phyloP scores from a whole-genome alignment of 1,140 invertebrate species.

The Hycleus cichorii region DNA sequence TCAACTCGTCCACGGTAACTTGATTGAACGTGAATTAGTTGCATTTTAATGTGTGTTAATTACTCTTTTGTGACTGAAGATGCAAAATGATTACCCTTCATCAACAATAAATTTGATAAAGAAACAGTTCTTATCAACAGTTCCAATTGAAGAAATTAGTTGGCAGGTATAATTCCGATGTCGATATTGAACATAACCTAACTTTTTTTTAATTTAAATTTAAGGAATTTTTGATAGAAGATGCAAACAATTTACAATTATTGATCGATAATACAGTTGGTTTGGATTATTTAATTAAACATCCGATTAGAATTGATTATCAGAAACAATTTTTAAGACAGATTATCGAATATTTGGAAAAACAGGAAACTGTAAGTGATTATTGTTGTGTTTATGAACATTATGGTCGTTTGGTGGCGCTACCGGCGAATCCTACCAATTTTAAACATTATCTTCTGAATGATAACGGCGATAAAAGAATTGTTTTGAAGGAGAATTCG shows the following conservation, averaged over 20 bases:
- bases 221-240: slow-evolving; percentile 18
- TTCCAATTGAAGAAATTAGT: slow-evolving; percentile 37
- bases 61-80: neutral
- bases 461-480: slow-evolving; percentile 22
- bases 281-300: slow-evolving; percentile 36
- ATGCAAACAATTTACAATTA: slow-evolving; percentile 35
- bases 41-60: too few species aligned
- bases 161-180: slow-evolving; percentile 34
- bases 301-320: slow-evolving; percentile 44
- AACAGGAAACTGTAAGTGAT: slow-evolving; percentile 36
- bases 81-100: slow-evolving; percentile 1
- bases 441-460: slow-evolving; percentile 46
- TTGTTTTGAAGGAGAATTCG: slow-evolving; percentile 47
- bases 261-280: slow-evolving; percentile 43
- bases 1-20: too few species aligned
- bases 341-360: slow-evolving; percentile 42
- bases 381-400: slow-evolving; percentile 41
- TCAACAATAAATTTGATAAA: slow-evolving; percentile 5
- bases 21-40: too few species aligned
- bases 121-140: slow-evolving; percentile 41
- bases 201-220: slow-evolving; percentile 20
- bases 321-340: slow-evolving; percentile 45
- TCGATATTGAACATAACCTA: neutral
- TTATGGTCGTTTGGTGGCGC: slow-evolving; percentile 41
- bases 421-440: slow-evolving; percentile 28